phyloP scores from a whole-genome alignment of 2,113 vertebrate species.

The Etheostoma spectabile region DNA sequence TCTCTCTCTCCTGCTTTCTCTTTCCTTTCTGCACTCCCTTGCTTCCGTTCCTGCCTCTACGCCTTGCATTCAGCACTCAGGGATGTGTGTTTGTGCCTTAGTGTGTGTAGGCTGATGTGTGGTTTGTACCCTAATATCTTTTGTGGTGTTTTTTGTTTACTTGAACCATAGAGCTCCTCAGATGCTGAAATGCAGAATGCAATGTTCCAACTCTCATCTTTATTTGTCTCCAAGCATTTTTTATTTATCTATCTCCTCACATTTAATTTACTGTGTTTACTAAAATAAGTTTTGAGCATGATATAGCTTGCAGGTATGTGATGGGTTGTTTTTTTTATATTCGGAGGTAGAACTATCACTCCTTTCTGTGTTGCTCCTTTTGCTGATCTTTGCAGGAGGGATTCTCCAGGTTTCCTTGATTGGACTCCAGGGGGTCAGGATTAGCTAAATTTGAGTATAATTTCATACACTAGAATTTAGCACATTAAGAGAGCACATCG shows the following conservation, averaged over 20 bases:
- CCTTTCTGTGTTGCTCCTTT: slow-evolving; percentile 19
- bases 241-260: slow-evolving; percentile 35
- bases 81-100: slow-evolving; percentile 39
- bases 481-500: neutral
- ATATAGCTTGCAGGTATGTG: slow-evolving; percentile 24
- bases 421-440: neutral
- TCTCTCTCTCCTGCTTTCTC: slow-evolving; percentile 47
- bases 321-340: slow-evolving; percentile 8
- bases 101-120: slow-evolving; percentile 54
- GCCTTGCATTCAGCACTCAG: slow-evolving; percentile 54
- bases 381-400: neutral
- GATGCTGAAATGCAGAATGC: slow-evolving; percentile 44
- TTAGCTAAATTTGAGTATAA: neutral
- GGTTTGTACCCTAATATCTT: slow-evolving; percentile 60
- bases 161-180: slow-evolving; percentile 56
- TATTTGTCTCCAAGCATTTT: slow-evolving; percentile 33
- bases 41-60: slow-evolving; percentile 68
- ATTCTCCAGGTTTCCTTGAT: neutral
- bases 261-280: slow-evolving; percentile 39
- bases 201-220: slow-evolving; percentile 40
- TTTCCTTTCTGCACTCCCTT: slow-evolving; percentile 55
- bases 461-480: neutral
- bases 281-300: slow-evolving; percentile 42
- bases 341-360: neutral
- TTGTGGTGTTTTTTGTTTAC: slow-evolving; percentile 63